Evolutionary conservation across 1,140 invertebrate species (phyloP).

Genomic region (Drosophila pseudoananassae): DNA sequence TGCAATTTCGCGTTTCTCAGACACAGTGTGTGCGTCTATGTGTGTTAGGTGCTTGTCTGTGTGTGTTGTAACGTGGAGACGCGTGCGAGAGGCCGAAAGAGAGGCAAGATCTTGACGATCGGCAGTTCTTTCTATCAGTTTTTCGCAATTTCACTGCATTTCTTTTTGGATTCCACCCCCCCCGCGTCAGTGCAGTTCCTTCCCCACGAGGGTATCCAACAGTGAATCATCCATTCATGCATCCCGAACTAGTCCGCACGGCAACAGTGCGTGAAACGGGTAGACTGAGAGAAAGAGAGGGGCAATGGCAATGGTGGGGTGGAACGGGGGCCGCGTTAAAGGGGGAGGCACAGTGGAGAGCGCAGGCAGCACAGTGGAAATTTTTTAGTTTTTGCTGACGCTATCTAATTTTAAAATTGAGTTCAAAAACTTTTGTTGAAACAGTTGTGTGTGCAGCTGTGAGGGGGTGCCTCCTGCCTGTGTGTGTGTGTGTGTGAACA

Average conservation of each 20-base stretch:
- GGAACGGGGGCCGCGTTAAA: background rate
- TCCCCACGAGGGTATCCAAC: slow-evolving; percentile 28
- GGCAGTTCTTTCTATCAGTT: background rate
- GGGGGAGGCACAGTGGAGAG: slow-evolving; percentile 16
- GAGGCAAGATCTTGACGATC: slow-evolving; percentile 8
- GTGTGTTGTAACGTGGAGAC: slow-evolving; percentile 53
- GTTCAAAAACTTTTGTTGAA: slow-evolving; percentile 54
- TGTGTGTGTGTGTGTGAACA: slow-evolving; percentile 11
- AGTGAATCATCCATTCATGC: slow-evolving; percentile 43
- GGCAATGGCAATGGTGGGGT: slow-evolving; percentile 4
- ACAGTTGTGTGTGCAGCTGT: slow-evolving; percentile 48
- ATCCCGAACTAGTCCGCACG: slow-evolving; percentile 18
- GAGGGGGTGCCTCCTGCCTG: no score
- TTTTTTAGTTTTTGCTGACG: slow-evolving; percentile 52
- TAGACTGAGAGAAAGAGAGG: background rate
- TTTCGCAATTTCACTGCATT: slow-evolving; percentile 37
- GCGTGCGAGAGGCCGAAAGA: background rate
- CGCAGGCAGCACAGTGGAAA: slow-evolving; percentile 47
- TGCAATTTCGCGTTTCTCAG: slow-evolving; percentile 30
- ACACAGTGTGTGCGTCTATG: slow-evolving; percentile 21
- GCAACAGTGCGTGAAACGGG: slow-evolving; percentile 23
- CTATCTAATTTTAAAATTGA: slow-evolving; percentile 50
- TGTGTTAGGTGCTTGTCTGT: slow-evolving; percentile 21
- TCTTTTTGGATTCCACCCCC: background rate
- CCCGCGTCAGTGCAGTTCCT: slow-evolving; percentile 29